Evolutionary conservation across 2,888 invertebrate genomes (phyloP), one percentile per base, ranked within the genome.

Genomic region (Salticus scenicus): DNA sequence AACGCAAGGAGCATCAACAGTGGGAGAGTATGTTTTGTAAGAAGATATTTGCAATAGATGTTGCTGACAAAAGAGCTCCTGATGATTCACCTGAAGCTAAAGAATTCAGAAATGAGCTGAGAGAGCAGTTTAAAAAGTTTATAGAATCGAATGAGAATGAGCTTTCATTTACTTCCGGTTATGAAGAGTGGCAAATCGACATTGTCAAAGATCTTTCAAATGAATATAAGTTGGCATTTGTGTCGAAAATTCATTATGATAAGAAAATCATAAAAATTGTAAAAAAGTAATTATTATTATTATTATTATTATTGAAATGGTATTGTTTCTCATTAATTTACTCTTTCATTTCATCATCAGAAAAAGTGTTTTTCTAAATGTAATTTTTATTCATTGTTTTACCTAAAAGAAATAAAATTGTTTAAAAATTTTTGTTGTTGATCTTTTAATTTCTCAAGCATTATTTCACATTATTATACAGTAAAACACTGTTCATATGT

Each of bases 1-100:
- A 87, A n/a, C 66, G 77, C 0, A 71, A 66, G 7, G 14, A 33
- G 27, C 47, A 87, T 73, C 10, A 64, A 24, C 69, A 81, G 8
- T 76, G 81, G 80, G 84, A 84, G 64, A 71, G 64, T 12, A 67
- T 30, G 30, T 87, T 82, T 37, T 77, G 77, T 33, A 42, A 63
- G 47, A 73, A 64, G 1, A 77, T 77, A 28, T 64, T 81, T 41
- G 47, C 33, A 24, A 31, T 1, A n/a, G 57, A 8, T 17, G 27
- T 33, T 30, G 27, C 57, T n/a, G 66, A 74, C 37, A 57, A 20
- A 24, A 1, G 1, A 17, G 12, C 63, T 7, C 24, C 20, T 4
- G 41, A 10, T n/a, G 33, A 17, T 14, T 47, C 57, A 1, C 24
- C 30, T 2, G 75, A 80, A n/a, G 12, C 51, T 14, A 57, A 42